phyloP scores from a whole-genome alignment of 2,888 invertebrate species.

The Blastobasis lacticolella region DNA sequence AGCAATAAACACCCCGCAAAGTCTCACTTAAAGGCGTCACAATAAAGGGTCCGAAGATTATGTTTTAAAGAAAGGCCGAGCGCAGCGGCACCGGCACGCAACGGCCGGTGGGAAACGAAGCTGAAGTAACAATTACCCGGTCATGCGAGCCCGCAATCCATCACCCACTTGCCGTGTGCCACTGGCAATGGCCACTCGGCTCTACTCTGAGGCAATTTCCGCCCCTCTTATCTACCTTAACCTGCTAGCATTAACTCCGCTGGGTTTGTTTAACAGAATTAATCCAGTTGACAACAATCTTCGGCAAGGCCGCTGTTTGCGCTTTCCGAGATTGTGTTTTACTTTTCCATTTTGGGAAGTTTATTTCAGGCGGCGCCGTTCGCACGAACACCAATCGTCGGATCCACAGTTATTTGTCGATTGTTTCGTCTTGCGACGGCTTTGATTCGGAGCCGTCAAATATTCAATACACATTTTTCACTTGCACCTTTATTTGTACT shows the following conservation, averaged over 20 bases:
- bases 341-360: neutral
- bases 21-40: slow-evolving; percentile 33
- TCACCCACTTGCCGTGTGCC: slow-evolving; percentile 60
- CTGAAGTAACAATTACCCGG: slow-evolving; percentile 68
- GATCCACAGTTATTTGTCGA: neutral
- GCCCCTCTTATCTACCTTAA: slow-evolving; percentile 57
- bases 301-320: slow-evolving; percentile 33
- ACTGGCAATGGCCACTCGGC: slow-evolving; percentile 54
- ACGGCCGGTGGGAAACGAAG: slow-evolving; percentile 41
- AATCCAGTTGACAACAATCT: slow-evolving; percentile 50
- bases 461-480: no score
- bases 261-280: slow-evolving; percentile 68
- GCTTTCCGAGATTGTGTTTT: slow-evolving; percentile 6
- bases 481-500: no score
- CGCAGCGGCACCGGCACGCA: slow-evolving; percentile 51
- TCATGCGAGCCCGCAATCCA: slow-evolving; percentile 68
- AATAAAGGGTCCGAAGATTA: slow-evolving; percentile 43
- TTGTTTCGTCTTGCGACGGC: no score
- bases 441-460: no score
- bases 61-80: slow-evolving; percentile 43
- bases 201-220: slow-evolving; percentile 69
- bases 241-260: slow-evolving; percentile 51
- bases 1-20: slow-evolving; percentile 26
- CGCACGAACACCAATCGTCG: neutral
- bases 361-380: neutral